Evolutionary conservation across 2,888 invertebrate species (phyloP).

Genomic region (Sphaerophoria taeniata): DNA sequence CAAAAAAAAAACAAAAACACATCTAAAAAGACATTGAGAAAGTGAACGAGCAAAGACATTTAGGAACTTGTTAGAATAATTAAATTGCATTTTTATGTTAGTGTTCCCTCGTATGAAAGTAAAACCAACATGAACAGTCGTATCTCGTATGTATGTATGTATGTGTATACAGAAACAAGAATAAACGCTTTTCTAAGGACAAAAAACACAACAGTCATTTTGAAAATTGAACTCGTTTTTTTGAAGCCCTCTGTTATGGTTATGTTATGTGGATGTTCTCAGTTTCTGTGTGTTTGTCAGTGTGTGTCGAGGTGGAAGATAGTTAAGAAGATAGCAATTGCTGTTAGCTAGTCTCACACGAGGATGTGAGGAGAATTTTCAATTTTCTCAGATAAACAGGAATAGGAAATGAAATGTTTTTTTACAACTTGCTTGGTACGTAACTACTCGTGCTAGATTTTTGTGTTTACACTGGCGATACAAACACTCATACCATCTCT

Average conservation of each 20-base stretch:
- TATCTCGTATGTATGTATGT: background rate
- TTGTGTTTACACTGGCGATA: constrained; percentile 8
- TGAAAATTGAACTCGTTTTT: constrained; percentile 67
- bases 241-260: constrained; percentile 1
- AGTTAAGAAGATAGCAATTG: constrained; percentile 26
- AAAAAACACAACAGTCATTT: constrained; percentile 64
- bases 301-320: background rate
- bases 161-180: background rate
- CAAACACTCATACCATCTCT: background rate
- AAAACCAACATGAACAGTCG: constrained; percentile 32
- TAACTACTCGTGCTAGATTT: background rate
- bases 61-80: constrained; percentile 72
- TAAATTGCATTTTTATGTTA: constrained; percentile 72
- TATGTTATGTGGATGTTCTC: background rate
- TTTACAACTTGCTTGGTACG: constrained; percentile 15
- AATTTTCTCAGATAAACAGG: constrained; percentile 74
- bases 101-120: constrained; percentile 29
- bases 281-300: background rate
- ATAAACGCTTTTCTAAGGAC: constrained; percentile 18
- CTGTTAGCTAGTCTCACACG: background rate
- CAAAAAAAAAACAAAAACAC: background rate
- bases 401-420: constrained; percentile 72
- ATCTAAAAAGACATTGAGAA: constrained; percentile 26
- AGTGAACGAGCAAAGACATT: constrained; percentile 45
- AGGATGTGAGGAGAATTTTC: constrained; percentile 67